Evolutionary conservation across 1,140 invertebrate genomes (phyloP), one percentile per base, ranked within the genome.

Genomic region (Venustaconcha ellipsiformis): DNA sequence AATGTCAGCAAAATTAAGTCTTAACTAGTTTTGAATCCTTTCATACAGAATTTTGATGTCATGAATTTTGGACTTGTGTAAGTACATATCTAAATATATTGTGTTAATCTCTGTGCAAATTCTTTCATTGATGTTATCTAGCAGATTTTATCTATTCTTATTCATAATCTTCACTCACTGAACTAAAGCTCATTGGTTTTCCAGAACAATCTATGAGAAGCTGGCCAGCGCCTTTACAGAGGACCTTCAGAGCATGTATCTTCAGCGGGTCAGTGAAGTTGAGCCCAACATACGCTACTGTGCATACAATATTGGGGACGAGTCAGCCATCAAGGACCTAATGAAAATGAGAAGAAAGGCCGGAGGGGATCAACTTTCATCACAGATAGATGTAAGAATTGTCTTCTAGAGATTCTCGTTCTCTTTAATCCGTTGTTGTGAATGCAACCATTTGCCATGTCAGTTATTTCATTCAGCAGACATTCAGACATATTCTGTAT

Each of bases 261-360:
- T 93, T 74, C 93, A 95, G 81, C 93, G 89, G 82, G 94, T 96
- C 6, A 96, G 97, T 76, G 97, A 99, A 90, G 92, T 99, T 14
- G 93, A 94, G 20, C 96, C 97, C 2, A 97, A 95, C 88, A 91
- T 99, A 18, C 93, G 97, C 78, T 98, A 97, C 85, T 99, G 97
- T 90, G 96, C 96, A 1, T 99, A 98, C 88, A 99, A 98, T 87
- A 95, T 98, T 80, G 96, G 96, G 20, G 96, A 98, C 83, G 92
- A 94, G 74, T 92, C 93, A 70, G 95, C 95, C 18, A 95, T 97
- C 56, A 94, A 95, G 74, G 96, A 98, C 90, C 91, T 99, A 0
- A 92, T 97, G 80, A 93, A 96, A 79, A 93, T 99, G 92, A 93
- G 96, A 67, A 77, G 90, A 30, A 88, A 86, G 58, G 81, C 87